A percentile compares a stretch with the other conserved stretches of the same genome.
These are phyloP conservation scores for Drosophila fulvimacula DNA, from an alignment of 2,888 invertebrate species.

Conservation along the genomic window DNA sequence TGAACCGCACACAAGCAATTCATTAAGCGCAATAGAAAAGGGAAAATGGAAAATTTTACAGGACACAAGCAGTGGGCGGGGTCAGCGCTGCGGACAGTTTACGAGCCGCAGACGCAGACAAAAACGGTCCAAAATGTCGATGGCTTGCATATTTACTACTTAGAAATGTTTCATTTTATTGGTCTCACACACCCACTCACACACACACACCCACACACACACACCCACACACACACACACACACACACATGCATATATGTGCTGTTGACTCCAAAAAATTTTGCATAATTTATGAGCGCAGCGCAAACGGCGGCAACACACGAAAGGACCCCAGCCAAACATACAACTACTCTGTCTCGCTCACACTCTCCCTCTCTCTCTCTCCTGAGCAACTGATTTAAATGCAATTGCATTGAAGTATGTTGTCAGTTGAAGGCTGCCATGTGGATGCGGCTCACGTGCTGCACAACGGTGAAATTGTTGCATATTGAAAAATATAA, in stretches of 20 bases:
- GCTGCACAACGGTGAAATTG: constrained; percentile 52
- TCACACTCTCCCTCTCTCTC: background rate
- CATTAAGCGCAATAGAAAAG: constrained; percentile 71
- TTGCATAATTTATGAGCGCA: constrained; percentile 75
- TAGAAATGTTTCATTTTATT: constrained; percentile 83
- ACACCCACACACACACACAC: constrained; percentile 30
- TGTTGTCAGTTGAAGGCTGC: constrained; percentile 59
- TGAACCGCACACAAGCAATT: constrained; percentile 71
- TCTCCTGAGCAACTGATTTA: constrained; percentile 65
- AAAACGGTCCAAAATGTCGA: constrained; percentile 56
- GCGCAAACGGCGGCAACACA: constrained; percentile 59
- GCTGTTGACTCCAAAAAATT: constrained; percentile 64
- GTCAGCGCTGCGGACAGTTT: constrained; percentile 56
- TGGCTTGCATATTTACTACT: constrained; percentile 79
- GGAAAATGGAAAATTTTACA: constrained; percentile 57
- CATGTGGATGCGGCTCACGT: constrained; percentile 48
- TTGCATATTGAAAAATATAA: constrained; percentile 42
- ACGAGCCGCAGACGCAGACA: constrained; percentile 77
- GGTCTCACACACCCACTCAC: constrained; percentile 74
- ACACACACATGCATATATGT: constrained; percentile 22
- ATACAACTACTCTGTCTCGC: background rate
- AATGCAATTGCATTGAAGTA: constrained; percentile 79
- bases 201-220: constrained; percentile 32
- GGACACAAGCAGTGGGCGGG: constrained; percentile 12
- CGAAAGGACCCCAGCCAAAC: constrained; percentile 40